phyloP scores from a whole-genome alignment of 2,113 vertebrate genomes.

The Apus apus region DNA sequence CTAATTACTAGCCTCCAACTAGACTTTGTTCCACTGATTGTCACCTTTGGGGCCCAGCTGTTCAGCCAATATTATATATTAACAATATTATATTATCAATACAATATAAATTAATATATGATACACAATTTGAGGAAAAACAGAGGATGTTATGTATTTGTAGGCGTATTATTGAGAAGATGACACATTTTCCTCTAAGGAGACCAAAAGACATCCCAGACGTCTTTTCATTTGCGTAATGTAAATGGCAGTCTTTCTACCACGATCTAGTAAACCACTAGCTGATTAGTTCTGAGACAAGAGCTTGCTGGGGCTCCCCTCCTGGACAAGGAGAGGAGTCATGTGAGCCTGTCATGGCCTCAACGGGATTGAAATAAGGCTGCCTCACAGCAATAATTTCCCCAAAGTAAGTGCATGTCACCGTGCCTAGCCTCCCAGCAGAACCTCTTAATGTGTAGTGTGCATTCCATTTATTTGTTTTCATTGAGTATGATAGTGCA shows the following conservation, averaged over 20 bases:
- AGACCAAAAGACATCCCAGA: background rate
- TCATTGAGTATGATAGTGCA: background rate
- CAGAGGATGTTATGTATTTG: background rate
- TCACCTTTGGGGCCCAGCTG: background rate
- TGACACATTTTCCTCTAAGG: background rate
- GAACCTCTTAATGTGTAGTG: background rate
- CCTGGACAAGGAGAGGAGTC: background rate
- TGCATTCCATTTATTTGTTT: background rate
- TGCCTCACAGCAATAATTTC: background rate
- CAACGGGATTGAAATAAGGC: background rate
- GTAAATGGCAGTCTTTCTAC: background rate
- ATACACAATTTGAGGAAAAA: background rate
- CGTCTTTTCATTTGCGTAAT: background rate
- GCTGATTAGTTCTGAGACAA: background rate
- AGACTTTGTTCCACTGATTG: background rate
- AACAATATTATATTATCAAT: background rate
- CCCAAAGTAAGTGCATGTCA: background rate
- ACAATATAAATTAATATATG: background rate
- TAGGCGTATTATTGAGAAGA: background rate
- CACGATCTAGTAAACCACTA: background rate
- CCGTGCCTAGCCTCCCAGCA: background rate
- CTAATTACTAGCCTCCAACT: background rate
- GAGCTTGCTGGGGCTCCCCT: background rate
- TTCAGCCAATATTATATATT: background rate
- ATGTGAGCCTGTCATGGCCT: background rate